Conservation (phyloP, 2,113 vertebrate genomes). For the Microcebus lehilahytsara region DNA sequence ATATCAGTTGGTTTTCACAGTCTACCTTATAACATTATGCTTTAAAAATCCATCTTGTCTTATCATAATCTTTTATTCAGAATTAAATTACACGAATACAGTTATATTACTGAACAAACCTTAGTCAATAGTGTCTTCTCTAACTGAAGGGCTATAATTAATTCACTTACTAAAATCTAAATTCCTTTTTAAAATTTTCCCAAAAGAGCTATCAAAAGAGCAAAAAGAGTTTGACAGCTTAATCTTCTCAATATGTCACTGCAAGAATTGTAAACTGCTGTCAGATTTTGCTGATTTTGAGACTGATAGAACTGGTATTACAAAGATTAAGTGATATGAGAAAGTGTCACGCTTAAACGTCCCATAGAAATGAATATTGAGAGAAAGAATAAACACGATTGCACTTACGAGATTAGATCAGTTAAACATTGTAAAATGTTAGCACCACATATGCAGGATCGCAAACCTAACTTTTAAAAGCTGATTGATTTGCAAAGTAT, state of each 20-base stretch:
- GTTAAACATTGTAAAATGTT: not conserved
- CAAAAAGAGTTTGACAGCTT: constrained; percentile 5
- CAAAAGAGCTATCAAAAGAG: not conserved
- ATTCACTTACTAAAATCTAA: constrained; percentile 5
- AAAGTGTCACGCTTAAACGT: not conserved
- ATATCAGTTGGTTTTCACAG: not conserved
- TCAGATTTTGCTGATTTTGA: not conserved
- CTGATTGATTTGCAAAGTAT: not conserved
- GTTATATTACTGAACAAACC: constrained; percentile 18
- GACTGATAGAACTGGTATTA: not conserved
- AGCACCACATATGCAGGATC: not conserved
- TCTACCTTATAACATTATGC: not conserved
- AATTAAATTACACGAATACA: constrained; percentile 1
- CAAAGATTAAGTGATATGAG: not conserved
- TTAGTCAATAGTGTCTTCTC: not conserved
- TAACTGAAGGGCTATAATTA: constrained; percentile 8
- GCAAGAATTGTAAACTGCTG: not conserved
- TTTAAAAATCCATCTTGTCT: not conserved
- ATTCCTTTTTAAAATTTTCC: not conserved
- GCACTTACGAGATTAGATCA: not conserved
- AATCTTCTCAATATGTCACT: constrained; percentile 5
- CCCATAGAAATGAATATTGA: not conserved
- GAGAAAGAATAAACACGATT: not conserved
- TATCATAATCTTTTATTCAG: not conserved
- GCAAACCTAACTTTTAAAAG: not conserved